Evolutionary conservation across 1,140 invertebrate species (phyloP).

Genomic region (Cepaea nemoralis): DNA sequence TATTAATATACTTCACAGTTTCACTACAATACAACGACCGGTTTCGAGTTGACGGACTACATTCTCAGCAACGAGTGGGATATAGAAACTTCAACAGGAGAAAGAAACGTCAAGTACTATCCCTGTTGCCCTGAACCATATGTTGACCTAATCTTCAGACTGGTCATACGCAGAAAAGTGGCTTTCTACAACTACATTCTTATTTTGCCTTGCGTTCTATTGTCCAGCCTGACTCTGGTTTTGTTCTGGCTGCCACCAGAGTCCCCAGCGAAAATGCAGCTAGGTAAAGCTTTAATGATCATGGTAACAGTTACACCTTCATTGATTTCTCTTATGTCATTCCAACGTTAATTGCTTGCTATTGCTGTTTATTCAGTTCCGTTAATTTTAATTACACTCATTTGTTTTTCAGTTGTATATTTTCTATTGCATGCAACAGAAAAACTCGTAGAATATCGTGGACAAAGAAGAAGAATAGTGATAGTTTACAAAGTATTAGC

Average conservation of each 20-base stretch:
- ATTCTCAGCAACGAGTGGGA: slow-evolving; percentile 72
- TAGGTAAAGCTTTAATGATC: slow-evolving; percentile 58
- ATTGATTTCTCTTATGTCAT: no score
- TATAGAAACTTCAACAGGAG: slow-evolving; percentile 60
- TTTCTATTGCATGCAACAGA: no score
- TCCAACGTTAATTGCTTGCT: no score
- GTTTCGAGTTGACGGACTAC: slow-evolving; percentile 70
- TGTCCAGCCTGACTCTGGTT: slow-evolving; percentile 71
- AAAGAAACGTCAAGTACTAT: slow-evolving; percentile 60
- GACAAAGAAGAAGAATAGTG: no score
- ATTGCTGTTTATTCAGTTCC: no score
- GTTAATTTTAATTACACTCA: no score
- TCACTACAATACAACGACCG: slow-evolving; percentile 51
- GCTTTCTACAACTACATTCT: slow-evolving; percentile 72
- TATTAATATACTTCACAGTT: slow-evolving; percentile 50
- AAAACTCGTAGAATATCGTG: no score
- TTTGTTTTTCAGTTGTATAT: no score
- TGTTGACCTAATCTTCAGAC: slow-evolving; percentile 68
- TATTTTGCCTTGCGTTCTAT: slow-evolving; percentile 70
- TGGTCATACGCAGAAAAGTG: slow-evolving; percentile 65
- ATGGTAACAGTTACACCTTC: no score
- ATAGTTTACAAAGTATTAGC: no score
- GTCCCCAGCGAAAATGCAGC: slow-evolving; percentile 71
- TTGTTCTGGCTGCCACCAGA: slow-evolving; percentile 73
- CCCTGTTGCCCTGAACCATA: slow-evolving; percentile 69